Percentiles rank a stretch among this genome's conserved stretches.
phyloP scores from a whole-genome alignment of 2,113 vertebrate species.

The Psilopsiagon aymara region DNA sequence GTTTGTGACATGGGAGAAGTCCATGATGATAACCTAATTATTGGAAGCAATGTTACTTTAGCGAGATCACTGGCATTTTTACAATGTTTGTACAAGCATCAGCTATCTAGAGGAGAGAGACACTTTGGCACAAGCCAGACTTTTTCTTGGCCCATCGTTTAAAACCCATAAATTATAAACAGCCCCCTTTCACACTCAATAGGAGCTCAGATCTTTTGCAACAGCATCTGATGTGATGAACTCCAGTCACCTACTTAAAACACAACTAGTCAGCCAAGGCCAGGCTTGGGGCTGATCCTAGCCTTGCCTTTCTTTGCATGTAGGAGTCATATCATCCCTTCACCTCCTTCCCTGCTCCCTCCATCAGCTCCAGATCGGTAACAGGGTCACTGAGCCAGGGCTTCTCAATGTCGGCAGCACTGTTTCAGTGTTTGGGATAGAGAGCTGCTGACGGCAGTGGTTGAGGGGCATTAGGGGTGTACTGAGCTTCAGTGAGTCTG shows the following conservation, averaged over 20 bases:
- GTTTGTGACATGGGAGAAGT: not conserved
- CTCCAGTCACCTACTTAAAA: constrained; percentile 54
- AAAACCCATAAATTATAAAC: constrained; percentile 93
- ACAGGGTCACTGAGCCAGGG: not conserved
- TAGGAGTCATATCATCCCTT: not conserved
- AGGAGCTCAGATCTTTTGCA: constrained; percentile 84
- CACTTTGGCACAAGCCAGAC: constrained; percentile 77
- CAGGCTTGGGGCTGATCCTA: constrained; percentile 4
- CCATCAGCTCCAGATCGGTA: not conserved
- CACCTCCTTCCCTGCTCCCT: not conserved
- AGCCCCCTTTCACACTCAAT: constrained; percentile 83
- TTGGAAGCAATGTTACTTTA: constrained; percentile 46
- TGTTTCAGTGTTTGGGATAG: not conserved
- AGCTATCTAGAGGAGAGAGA: constrained; percentile 61
- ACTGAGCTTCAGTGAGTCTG: accelerated
- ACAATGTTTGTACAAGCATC: constrained; percentile 52
- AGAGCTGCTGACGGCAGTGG: not conserved
- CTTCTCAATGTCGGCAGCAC: accelerated
- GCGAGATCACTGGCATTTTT: constrained; percentile 11
- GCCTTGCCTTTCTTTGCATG: constrained; percentile 29
- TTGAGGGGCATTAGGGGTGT: not conserved
- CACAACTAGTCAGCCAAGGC: not conserved
- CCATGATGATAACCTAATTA: constrained; percentile 33
- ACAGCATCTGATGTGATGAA: constrained; percentile 79
- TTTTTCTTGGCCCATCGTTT: constrained; percentile 87